A percentile compares a stretch with the other conserved stretches of the same genome.
Evolutionary conservation across 2,888 invertebrate genomes (phyloP).

Genomic region (Gonocerus acuteangulatus): DNA sequence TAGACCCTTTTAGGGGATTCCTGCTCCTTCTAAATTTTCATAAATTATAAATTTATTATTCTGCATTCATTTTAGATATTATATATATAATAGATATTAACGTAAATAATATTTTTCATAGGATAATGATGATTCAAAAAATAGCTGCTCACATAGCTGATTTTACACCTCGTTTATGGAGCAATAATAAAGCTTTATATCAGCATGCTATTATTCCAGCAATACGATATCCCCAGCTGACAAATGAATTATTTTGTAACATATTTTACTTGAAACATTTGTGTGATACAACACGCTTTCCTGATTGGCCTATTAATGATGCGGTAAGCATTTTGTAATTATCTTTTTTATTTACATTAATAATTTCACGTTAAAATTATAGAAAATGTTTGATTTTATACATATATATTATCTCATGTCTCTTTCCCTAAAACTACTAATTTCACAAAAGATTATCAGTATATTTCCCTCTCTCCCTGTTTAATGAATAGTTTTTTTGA

Average conservation of each 20-base stretch:
- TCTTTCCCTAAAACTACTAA: too few relatives aligned
- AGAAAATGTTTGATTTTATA: too few relatives aligned
- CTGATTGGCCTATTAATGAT: conserved; percentile 94
- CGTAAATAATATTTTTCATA: too few relatives aligned
- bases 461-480: too few relatives aligned
- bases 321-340: conserved; percentile 71
- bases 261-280: conserved; percentile 95
- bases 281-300: conserved; percentile 80
- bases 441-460: too few relatives aligned
- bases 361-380: background rate
- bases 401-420: too few relatives aligned
- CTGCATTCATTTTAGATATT: too few relatives aligned
- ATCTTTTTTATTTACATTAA: conserved; percentile 1
- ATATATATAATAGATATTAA: too few relatives aligned
- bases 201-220: conserved; percentile 92
- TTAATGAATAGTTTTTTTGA: too few relatives aligned
- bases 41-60: too few relatives aligned
- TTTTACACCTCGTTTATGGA: conserved; percentile 87
- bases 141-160: conserved; percentile 96
- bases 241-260: conserved; percentile 94
- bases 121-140: conserved; percentile 91
- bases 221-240: conserved; percentile 86
- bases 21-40: too few relatives aligned
- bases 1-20: too few relatives aligned
- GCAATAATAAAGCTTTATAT: conserved; percentile 90